phyloP scores from a whole-genome alignment of 2,113 vertebrate species.

The Aspiorhynchus laticeps region DNA sequence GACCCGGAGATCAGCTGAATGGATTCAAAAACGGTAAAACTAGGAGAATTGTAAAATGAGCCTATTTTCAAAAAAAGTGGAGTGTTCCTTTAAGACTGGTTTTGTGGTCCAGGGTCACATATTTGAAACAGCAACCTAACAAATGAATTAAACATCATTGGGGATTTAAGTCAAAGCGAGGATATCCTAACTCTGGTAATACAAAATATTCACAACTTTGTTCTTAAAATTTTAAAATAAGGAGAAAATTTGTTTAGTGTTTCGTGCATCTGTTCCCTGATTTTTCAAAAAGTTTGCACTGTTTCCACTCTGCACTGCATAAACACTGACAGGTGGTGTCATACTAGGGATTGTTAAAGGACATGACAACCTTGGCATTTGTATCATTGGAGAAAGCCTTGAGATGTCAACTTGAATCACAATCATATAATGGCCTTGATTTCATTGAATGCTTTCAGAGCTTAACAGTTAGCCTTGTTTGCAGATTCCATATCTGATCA shows the following conservation, averaged over 20 bases:
- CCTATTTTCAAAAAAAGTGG: no score
- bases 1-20: no score
- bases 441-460: neutral
- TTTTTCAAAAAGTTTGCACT: neutral
- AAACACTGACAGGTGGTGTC: neutral
- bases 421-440: neutral
- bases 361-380: neutral
- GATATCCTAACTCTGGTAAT: neutral
- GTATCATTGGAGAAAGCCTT: slow-evolving; percentile 6
- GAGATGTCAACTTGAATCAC: neutral
- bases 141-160: neutral
- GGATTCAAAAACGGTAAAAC: no score
- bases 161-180: neutral
- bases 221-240: neutral
- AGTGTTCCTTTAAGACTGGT: no score
- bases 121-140: neutral
- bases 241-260: neutral
- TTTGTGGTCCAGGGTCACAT: no score
- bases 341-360: neutral
- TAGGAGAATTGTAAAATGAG: no score
- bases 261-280: neutral
- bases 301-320: neutral
- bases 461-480: neutral
- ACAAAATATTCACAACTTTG: neutral
- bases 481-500: neutral